Percentiles rank a stretch among this genome's conserved stretches.
Conservation (phyloP, 2,113 vertebrate species). For the Narcine bancroftii region DNA sequence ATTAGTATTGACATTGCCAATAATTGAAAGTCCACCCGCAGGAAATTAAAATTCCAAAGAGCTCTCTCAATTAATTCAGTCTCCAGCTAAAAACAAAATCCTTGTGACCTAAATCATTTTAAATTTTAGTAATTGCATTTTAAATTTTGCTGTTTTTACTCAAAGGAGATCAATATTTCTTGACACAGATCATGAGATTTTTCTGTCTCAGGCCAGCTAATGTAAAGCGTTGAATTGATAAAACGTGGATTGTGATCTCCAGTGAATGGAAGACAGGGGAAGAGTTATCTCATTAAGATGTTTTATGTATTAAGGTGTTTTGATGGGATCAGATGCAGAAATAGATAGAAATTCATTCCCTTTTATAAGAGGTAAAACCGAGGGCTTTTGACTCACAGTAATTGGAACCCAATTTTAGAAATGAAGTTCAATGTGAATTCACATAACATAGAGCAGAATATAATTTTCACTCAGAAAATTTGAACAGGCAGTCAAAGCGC, state of each 20-base stretch:
- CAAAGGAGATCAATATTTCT: neutral
- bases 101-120: neutral
- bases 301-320: neutral
- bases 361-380: no score
- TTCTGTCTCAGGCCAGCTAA: neutral
- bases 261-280: no score
- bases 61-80: constrained; percentile 3
- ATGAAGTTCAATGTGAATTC: no score
- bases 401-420: no score
- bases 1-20: neutral
- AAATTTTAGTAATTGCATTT: constrained; percentile 17
- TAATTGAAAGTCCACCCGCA: neutral
- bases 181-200: neutral
- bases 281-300: neutral
- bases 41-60: constrained; percentile 17
- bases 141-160: constrained; percentile 31
- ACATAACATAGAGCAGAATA: no score
- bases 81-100: neutral
- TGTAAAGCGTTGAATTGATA: neutral
- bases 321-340: neutral
- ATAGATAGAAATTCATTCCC: no score
- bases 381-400: no score
- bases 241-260: neutral
- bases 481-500: neutral
- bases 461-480: no score